phyloP scores from a whole-genome alignment of 53 echinoderm and acorn worm genomes.

The Pentamera pediparva region DNA sequence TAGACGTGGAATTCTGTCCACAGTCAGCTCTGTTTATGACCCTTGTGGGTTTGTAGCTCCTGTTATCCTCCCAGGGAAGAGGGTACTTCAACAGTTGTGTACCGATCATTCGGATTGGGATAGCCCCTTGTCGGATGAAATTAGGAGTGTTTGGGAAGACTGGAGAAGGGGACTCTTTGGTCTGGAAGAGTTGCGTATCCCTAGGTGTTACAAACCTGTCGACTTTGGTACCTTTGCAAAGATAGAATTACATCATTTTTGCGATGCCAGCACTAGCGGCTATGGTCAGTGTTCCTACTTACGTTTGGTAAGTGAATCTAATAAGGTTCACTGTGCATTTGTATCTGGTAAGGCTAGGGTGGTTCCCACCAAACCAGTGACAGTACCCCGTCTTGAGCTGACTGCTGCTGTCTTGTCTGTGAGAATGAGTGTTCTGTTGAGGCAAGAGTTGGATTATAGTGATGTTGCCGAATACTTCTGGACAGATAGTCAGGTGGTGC shows the following conservation, averaged over 20 bases:
- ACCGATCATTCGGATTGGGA: conserved; percentile 29
- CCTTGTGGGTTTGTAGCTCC: conserved; percentile 42
- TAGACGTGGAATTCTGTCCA: conserved; percentile 37
- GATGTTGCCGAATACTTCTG: conserved; percentile 33
- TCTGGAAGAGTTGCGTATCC: neutral
- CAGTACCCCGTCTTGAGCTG: conserved; percentile 54
- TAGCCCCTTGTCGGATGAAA: conserved; percentile 20
- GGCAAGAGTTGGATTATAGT: conserved; percentile 31
- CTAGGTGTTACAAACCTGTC: neutral
- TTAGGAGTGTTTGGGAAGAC: conserved; percentile 22
- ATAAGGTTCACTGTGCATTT: neutral
- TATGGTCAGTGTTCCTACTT: neutral
- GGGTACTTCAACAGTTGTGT: conserved; percentile 36
- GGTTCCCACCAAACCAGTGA: conserved; percentile 31
- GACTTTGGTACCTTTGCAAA: neutral
- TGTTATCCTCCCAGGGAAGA: conserved; percentile 40
- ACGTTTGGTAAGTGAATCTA: neutral
- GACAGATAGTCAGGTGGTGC: conserved; percentile 50
- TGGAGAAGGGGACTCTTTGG: neutral
- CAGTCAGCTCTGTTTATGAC: conserved; percentile 45
- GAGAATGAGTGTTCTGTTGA: conserved; percentile 25
- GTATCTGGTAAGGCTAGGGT: neutral
- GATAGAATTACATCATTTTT: conserved; percentile 21
- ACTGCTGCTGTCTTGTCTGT: conserved; percentile 41
- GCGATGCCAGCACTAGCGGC: neutral